Evolutionary conservation across 2,888 invertebrate genomes (phyloP).

Genomic region (Chalcis sispes): DNA sequence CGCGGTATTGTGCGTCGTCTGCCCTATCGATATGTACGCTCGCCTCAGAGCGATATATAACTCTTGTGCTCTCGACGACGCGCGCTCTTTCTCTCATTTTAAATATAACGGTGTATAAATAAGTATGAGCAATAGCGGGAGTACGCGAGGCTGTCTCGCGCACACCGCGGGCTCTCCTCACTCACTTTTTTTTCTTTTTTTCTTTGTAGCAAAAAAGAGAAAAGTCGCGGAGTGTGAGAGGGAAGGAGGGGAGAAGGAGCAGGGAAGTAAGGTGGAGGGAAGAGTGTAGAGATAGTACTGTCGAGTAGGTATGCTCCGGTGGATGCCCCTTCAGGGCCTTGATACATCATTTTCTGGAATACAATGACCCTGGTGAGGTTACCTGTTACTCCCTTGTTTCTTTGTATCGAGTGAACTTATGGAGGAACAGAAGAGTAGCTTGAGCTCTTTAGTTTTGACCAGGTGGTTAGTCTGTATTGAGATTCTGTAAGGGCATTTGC

Average conservation of each 20-base stretch:
- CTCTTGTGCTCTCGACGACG: conserved; percentile 10
- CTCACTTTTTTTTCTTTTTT: conserved; percentile 22
- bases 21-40: background rate
- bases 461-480: conserved; percentile 27
- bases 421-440: conserved; percentile 20
- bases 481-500: background rate
- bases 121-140: conserved; percentile 76
- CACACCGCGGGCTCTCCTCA: conserved; percentile 50
- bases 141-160: conserved; percentile 70
- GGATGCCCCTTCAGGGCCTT: conserved; percentile 45
- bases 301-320: conserved; percentile 25
- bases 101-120: conserved; percentile 77
- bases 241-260: conserved; percentile 2
- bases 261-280: conserved; percentile 9
- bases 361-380: conserved; percentile 53
- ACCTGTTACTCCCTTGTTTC: conserved; percentile 15
- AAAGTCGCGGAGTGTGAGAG: background rate
- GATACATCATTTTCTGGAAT: conserved; percentile 51
- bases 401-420: background rate
- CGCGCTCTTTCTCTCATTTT: conserved; percentile 71
- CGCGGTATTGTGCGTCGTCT: conserved; percentile 22
- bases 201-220: conserved; percentile 3
- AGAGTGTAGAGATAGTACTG: conserved; percentile 4
- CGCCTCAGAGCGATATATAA: background rate
- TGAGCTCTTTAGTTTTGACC: conserved; percentile 19